Conservation (phyloP, 2,797 vertebrate genomes). For the Lepus oiostolus region DNA sequence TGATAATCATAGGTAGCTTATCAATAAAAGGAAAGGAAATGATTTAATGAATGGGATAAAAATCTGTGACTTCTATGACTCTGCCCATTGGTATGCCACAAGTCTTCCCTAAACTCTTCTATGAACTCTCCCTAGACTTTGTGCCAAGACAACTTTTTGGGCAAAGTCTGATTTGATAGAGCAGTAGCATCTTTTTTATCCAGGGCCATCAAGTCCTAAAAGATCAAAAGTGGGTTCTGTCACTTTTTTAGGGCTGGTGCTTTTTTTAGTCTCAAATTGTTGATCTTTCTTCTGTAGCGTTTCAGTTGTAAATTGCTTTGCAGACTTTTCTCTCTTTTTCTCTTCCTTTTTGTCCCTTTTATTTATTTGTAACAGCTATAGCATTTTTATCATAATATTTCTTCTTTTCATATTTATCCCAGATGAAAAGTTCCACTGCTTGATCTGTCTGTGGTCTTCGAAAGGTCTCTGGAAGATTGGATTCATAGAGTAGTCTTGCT, state of each 20-base stretch:
- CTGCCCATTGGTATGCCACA: background rate
- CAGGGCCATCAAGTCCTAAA: conserved; percentile 90
- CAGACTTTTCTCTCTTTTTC: too few relatives aligned
- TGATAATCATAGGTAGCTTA: background rate
- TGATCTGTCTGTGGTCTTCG: conserved; percentile 98
- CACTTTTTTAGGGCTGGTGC: conserved; percentile 91
- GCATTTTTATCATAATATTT: conserved; percentile 97
- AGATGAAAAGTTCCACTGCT: conserved; percentile 99
- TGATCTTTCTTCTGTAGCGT: conserved; percentile 83
- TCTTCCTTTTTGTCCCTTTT: conserved; percentile 54
- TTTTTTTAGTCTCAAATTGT: conserved; percentile 90
- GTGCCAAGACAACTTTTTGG: background rate
- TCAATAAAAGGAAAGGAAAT: background rate
- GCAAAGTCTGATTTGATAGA: background rate
- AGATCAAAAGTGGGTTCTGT: conserved; percentile 94
- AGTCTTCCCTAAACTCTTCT: conserved; percentile 23
- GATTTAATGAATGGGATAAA: background rate
- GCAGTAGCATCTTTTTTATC: background rate
- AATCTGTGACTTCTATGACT: background rate
- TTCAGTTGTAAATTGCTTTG: too few relatives aligned
- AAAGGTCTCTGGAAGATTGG: conserved; percentile 97
- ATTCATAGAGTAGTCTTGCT: conserved; percentile 96
- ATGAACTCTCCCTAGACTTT: background rate
- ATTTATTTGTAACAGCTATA: conserved; percentile 92
- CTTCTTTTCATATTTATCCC: conserved; percentile 99